These are phyloP conservation scores for Neodontobutis hainanensis DNA, from an alignment of 2,113 vertebrate species.

Conservation along the genomic window DNA sequence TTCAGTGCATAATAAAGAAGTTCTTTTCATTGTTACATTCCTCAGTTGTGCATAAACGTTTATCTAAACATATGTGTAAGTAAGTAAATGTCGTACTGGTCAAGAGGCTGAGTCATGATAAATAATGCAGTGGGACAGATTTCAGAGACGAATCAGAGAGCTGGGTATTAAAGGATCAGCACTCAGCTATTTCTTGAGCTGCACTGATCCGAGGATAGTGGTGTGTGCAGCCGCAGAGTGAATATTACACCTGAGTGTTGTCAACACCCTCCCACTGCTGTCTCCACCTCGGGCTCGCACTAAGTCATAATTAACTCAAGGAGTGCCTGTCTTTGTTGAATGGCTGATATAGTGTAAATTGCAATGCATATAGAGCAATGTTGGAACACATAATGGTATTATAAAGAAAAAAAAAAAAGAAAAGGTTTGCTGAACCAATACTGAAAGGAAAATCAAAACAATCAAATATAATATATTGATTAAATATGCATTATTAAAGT, in stretches of 20 bases:
- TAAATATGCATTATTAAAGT: too few species aligned
- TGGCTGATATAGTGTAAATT: neutral
- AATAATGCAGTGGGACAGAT: constrained; percentile 10
- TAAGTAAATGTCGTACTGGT: constrained; percentile 1
- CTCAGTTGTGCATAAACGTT: neutral
- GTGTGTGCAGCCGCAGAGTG: constrained; percentile 35
- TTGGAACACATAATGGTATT: constrained; percentile 1
- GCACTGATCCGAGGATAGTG: constrained; percentile 50
- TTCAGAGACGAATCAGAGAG: constrained; percentile 32
- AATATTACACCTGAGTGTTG: constrained; percentile 41
- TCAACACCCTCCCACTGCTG: constrained; percentile 44
- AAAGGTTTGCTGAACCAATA: constrained; percentile 8
- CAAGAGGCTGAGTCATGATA: constrained; percentile 39
- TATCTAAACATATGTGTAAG: neutral
- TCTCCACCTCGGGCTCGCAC: constrained; percentile 17
- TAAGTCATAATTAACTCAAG: constrained; percentile 34
- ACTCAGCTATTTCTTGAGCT: constrained; percentile 50
- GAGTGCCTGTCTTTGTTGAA: constrained; percentile 3
- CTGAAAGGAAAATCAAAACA: constrained; percentile 13
- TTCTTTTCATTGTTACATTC: constrained; percentile 36
- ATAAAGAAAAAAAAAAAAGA: neutral
- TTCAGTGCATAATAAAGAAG: constrained; percentile 21
- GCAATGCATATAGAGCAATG: neutral
- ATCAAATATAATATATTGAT: neutral
- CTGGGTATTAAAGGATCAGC: constrained; percentile 48